Evolutionary conservation across 2,113 vertebrate species (phyloP).

Genomic region (Crypturellus undulatus): DNA sequence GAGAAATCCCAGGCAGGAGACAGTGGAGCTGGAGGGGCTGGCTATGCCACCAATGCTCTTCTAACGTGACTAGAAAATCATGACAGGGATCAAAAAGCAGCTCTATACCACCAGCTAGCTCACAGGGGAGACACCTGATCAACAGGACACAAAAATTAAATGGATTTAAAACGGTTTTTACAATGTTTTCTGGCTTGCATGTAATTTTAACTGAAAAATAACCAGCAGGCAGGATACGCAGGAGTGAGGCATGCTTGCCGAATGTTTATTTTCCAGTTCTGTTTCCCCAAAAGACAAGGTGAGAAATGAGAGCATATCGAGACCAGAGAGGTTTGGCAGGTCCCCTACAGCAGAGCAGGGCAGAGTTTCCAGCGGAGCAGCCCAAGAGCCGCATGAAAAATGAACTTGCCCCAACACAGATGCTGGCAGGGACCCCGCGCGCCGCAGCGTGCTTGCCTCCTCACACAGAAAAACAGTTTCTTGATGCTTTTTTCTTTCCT

Average conservation of each 20-base stretch:
- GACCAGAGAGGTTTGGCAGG: neutral
- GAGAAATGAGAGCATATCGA: neutral
- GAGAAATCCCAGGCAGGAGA: neutral
- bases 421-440: neutral
- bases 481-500: too few species aligned
- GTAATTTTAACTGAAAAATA: neutral
- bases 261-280: neutral
- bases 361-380: neutral
- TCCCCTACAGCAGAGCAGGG: neutral
- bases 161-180: neutral
- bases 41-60: neutral
- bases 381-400: neutral
- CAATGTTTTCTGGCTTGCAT: neutral
- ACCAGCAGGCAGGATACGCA: neutral
- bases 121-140: neutral
- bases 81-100: neutral
- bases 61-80: neutral
- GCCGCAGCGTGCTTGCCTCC: rapidly evolving
- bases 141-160: neutral
- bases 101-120: neutral
- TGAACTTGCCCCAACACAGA: neutral
- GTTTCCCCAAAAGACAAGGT: neutral
- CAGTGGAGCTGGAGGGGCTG: neutral
- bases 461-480: neutral
- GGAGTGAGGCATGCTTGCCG: neutral